Conservation (phyloP, 2,888 invertebrate species). For the Eilema griseolum region DNA sequence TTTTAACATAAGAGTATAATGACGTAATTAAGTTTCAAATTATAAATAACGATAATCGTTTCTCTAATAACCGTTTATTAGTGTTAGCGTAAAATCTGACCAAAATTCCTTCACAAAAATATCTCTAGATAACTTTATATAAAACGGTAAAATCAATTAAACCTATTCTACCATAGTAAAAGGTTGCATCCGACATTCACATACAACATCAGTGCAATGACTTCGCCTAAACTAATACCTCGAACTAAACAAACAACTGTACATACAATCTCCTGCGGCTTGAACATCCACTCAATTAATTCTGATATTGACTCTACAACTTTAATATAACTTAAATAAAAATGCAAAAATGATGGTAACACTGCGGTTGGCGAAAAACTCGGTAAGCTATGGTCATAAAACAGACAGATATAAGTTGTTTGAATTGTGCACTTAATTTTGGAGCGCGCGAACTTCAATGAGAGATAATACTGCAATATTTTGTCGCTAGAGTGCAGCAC, state of each 20-base stretch:
- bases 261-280: constrained; percentile 54
- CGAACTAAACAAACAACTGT: constrained; percentile 48
- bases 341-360: constrained; percentile 50
- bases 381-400: not conserved
- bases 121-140: too few relatives aligned
- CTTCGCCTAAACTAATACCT: constrained; percentile 44
- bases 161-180: not conserved
- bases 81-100: not conserved
- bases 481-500: too few relatives aligned
- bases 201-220: constrained; percentile 46
- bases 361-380: constrained; percentile 18
- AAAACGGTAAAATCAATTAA: not conserved
- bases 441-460: too few relatives aligned
- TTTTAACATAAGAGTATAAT: not conserved
- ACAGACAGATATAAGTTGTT: not conserved
- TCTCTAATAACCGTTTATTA: too few relatives aligned
- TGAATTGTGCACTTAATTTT: too few relatives aligned
- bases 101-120: too few relatives aligned
- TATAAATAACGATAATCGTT: not conserved
- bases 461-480: too few relatives aligned
- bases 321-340: constrained; percentile 35
- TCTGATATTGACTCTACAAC: constrained; percentile 48
- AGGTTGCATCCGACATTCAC: constrained; percentile 29
- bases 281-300: constrained; percentile 39
- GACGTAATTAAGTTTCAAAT: not conserved